phyloP scores from a whole-genome alignment of 2,113 vertebrate genomes.

The Nothobranchius kuhntae region DNA sequence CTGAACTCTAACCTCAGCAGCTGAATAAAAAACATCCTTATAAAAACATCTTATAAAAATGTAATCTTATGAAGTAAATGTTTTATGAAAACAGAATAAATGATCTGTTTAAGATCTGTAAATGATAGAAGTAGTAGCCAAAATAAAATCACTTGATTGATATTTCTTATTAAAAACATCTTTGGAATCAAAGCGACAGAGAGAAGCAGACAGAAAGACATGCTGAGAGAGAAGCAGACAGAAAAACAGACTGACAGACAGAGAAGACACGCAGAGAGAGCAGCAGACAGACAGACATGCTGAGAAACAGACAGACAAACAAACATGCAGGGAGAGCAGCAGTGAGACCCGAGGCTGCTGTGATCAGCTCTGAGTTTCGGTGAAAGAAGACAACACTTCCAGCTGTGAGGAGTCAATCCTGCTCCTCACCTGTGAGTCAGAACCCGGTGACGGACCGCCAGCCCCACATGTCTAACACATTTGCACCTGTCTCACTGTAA shows the following conservation, averaged over 20 bases:
- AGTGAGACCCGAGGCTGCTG: no score
- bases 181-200: slow-evolving; percentile 23
- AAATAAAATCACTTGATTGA: slow-evolving; percentile 15
- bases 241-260: background rate
- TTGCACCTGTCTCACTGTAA: slow-evolving; percentile 65
- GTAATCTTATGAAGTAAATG: slow-evolving; percentile 1
- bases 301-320: no score
- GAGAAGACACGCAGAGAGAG: no score
- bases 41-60: background rate
- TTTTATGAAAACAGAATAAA: background rate
- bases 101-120: background rate
- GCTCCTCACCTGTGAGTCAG: slow-evolving; percentile 66
- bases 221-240: background rate
- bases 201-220: background rate
- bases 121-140: background rate
- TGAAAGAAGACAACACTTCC: background rate
- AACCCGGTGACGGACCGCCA: slow-evolving; percentile 41
- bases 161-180: background rate
- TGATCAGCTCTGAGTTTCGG: no score
- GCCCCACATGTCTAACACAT: slow-evolving; percentile 62
- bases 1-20: slow-evolving; percentile 60
- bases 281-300: no score
- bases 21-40: slow-evolving; percentile 14
- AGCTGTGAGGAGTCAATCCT: slow-evolving; percentile 13
- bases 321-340: no score